Conservation (phyloP, 2,888 invertebrate genomes). For the Amiota mariae region DNA sequence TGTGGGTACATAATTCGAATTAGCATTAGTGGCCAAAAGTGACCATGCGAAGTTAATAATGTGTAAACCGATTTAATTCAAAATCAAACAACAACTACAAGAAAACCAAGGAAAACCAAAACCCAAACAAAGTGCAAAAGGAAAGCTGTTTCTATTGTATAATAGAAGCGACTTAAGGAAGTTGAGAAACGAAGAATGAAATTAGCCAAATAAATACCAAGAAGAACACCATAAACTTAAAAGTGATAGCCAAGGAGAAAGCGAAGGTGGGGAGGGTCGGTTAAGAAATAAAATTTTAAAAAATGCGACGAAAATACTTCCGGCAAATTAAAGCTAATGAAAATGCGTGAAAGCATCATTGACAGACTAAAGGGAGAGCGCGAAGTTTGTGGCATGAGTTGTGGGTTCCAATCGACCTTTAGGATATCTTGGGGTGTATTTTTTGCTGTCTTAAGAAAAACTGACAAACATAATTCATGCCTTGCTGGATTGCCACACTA, state of each 20-base stretch:
- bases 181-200: neutral
- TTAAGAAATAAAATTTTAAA: slow-evolving; percentile 24
- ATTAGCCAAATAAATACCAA: slow-evolving; percentile 38
- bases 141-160: neutral
- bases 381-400: neutral
- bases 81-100: slow-evolving; percentile 33
- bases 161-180: neutral
- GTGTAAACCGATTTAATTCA: slow-evolving; percentile 59
- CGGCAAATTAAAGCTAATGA: slow-evolving; percentile 70
- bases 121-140: neutral
- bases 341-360: slow-evolving; percentile 48
- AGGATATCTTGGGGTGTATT: slow-evolving; percentile 21
- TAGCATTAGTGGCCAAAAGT: slow-evolving; percentile 54
- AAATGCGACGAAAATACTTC: slow-evolving; percentile 59
- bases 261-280: slow-evolving; percentile 15
- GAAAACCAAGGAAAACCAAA: slow-evolving; percentile 3
- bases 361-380: neutral
- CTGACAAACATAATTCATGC: slow-evolving; percentile 70
- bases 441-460: slow-evolving; percentile 57
- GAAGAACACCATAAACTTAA: neutral
- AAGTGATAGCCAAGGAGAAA: neutral
- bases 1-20: slow-evolving; percentile 54
- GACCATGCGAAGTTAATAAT: slow-evolving; percentile 66
- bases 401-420: neutral
- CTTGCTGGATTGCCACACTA: slow-evolving; percentile 39